Percentiles rank a stretch among this genome's conserved stretches.
Conservation (phyloP, 2,888 invertebrate species). For the Catocala fraxini region DNA sequence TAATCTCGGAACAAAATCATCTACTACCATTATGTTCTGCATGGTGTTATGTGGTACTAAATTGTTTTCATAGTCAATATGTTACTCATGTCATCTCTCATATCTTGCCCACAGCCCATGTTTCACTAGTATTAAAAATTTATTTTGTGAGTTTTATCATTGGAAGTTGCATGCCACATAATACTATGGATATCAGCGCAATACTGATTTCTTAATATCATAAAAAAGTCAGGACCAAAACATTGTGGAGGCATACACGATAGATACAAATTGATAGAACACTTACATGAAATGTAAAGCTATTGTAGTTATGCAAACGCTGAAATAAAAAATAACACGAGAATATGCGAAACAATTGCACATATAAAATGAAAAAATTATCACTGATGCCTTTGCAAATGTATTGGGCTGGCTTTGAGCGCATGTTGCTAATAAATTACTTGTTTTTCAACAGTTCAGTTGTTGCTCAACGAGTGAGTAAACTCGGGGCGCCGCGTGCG, state of each 20-base stretch:
- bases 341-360: neutral
- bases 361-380: slow-evolving; percentile 3
- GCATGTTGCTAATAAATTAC: slow-evolving; percentile 88
- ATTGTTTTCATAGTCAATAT: slow-evolving; percentile 46
- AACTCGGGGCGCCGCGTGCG: slow-evolving; percentile 87
- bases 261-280: slow-evolving; percentile 10
- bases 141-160: slow-evolving; percentile 54
- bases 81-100: slow-evolving; percentile 47
- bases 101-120: slow-evolving; percentile 42
- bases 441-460: slow-evolving; percentile 88
- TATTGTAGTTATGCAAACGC: slow-evolving; percentile 7
- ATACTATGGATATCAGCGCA: slow-evolving; percentile 80
- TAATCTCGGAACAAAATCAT: slow-evolving; percentile 56
- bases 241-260: slow-evolving; percentile 72
- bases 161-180: slow-evolving; percentile 82
- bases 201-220: slow-evolving; percentile 76
- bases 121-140: slow-evolving; percentile 45
- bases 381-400: slow-evolving; percentile 70
- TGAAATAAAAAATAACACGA: slow-evolving; percentile 2
- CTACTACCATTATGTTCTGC: slow-evolving; percentile 60
- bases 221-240: slow-evolving; percentile 79
- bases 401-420: slow-evolving; percentile 81
- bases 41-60: slow-evolving; percentile 86
- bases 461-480: slow-evolving; percentile 87
- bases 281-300: slow-evolving; percentile 7